A percentile compares a stretch with the other conserved stretches of the same genome.
These are phyloP conservation scores for Hyles vespertilio DNA, from an alignment of 1,140 invertebrate species.

Conservation along the genomic window DNA sequence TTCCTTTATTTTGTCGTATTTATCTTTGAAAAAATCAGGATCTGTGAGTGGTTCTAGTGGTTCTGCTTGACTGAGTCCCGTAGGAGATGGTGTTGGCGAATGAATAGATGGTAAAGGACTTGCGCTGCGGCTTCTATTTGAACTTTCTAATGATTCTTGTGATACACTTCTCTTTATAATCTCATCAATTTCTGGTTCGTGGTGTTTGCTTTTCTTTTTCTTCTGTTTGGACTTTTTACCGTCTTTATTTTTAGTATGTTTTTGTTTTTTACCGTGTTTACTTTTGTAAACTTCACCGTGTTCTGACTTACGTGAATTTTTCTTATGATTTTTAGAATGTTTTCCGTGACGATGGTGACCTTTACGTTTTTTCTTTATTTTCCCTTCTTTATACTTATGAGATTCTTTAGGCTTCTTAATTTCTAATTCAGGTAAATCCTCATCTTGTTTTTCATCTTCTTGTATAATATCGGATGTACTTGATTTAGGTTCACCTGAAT, in stretches of 20 bases:
- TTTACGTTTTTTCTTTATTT: slow-evolving; percentile 70
- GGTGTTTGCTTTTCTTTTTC: slow-evolving; percentile 67
- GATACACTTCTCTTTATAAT: slow-evolving; percentile 39
- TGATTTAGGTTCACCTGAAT: slow-evolving; percentile 54
- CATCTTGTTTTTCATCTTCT: slow-evolving; percentile 48
- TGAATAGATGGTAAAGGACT: slow-evolving; percentile 65
- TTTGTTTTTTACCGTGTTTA: slow-evolving; percentile 56
- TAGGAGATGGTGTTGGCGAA: slow-evolving; percentile 55
- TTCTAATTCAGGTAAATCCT: slow-evolving; percentile 31
- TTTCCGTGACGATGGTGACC: slow-evolving; percentile 73
- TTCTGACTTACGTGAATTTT: slow-evolving; percentile 50
- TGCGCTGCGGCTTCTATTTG: slow-evolving; percentile 64
- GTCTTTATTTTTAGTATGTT: slow-evolving; percentile 52
- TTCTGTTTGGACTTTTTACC: slow-evolving; percentile 64
- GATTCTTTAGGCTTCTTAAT: slow-evolving; percentile 55
- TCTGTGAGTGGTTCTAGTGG: slow-evolving; percentile 39
- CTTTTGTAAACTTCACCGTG: slow-evolving; percentile 40
- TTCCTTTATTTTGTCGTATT: slow-evolving; percentile 81
- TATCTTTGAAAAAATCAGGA: slow-evolving; percentile 72
- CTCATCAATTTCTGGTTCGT: slow-evolving; percentile 36
- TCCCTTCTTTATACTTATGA: slow-evolving; percentile 69
- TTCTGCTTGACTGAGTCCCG: slow-evolving; percentile 32
- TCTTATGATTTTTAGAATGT: slow-evolving; percentile 71
- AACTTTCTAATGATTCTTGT: slow-evolving; percentile 60
- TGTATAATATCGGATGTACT: slow-evolving; percentile 45